Conservation (phyloP, 2,113 vertebrate genomes). For the Tenrec ecaudatus region DNA sequence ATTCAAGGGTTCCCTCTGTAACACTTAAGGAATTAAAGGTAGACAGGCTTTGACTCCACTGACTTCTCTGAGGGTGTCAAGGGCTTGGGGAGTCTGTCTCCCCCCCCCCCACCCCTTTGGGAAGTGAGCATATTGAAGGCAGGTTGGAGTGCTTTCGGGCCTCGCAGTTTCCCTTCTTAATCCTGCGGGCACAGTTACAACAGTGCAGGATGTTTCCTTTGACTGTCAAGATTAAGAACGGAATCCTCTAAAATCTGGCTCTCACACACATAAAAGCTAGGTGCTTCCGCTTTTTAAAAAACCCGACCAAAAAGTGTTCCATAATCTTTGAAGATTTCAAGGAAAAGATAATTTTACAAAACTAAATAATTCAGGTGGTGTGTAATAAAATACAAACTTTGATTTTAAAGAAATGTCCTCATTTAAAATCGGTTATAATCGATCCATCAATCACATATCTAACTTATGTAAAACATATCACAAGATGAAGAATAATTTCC, state of each 20-base stretch:
- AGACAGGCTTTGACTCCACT: conserved; percentile 32
- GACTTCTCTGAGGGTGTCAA: conserved; percentile 32
- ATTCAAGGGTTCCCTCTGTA: not conserved
- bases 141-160: conserved; percentile 63
- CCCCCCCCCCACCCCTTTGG: conserved; percentile 32
- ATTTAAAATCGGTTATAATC: not conserved
- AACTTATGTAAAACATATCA: not conserved
- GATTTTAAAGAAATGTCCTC: not conserved
- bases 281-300: not conserved
- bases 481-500: not conserved
- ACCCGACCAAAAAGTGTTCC: not conserved
- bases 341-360: not conserved
- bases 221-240: conserved; percentile 81
- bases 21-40: not conserved
- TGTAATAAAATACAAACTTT: not conserved
- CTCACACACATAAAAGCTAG: conserved; percentile 39
- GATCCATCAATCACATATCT: not conserved
- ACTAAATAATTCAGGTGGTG: not conserved
- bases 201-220: conserved; percentile 65
- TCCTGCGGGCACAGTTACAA: conserved; percentile 77
- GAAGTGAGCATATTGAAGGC: conserved; percentile 75
- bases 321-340: not conserved
- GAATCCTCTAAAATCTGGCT: conserved; percentile 81
- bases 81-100: not conserved
- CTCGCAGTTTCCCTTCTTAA: conserved; percentile 69